phyloP scores from a whole-genome alignment of 2,797 vertebrate genomes.

The Ctenosaura bakeri region DNA sequence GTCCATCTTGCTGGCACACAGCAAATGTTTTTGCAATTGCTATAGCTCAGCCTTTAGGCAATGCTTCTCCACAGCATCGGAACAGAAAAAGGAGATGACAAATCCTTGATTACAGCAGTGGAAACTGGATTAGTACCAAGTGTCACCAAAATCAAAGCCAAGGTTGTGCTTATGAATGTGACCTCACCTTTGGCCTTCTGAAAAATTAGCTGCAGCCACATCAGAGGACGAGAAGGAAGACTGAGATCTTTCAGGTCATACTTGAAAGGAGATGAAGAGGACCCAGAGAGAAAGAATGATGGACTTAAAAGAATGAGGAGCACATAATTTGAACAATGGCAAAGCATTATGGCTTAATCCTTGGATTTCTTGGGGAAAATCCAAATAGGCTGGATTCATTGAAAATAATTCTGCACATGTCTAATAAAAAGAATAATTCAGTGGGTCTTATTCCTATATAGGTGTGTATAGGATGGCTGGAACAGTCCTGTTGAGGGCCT shows the following conservation, averaged over 20 bases:
- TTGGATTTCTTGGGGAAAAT: neutral
- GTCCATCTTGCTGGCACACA: neutral
- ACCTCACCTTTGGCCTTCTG: neutral
- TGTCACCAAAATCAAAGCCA: slow-evolving; percentile 47
- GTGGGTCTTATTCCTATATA: too few relatives aligned
- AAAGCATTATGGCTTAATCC: too few relatives aligned
- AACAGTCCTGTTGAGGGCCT: too few relatives aligned
- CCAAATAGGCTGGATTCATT: neutral
- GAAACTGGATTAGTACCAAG: slow-evolving; percentile 30
- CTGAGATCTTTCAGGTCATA: neutral
- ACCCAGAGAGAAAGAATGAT: neutral
- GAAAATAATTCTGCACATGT: too few relatives aligned
- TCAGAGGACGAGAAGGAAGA: slow-evolving; percentile 24
- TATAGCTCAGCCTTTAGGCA: neutral
- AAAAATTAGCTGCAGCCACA: slow-evolving; percentile 20
- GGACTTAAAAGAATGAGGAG: too few relatives aligned
- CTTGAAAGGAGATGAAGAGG: neutral
- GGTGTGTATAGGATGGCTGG: too few relatives aligned
- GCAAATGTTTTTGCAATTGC: neutral
- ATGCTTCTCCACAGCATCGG: slow-evolving; percentile 25
- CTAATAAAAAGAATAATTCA: too few relatives aligned
- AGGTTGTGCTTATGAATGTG: neutral
- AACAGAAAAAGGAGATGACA: neutral
- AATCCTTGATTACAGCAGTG: slow-evolving; percentile 23
- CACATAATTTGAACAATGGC: neutral